Conservation (phyloP, 2,797 vertebrate genomes). For the Fistularia tabacaria region DNA sequence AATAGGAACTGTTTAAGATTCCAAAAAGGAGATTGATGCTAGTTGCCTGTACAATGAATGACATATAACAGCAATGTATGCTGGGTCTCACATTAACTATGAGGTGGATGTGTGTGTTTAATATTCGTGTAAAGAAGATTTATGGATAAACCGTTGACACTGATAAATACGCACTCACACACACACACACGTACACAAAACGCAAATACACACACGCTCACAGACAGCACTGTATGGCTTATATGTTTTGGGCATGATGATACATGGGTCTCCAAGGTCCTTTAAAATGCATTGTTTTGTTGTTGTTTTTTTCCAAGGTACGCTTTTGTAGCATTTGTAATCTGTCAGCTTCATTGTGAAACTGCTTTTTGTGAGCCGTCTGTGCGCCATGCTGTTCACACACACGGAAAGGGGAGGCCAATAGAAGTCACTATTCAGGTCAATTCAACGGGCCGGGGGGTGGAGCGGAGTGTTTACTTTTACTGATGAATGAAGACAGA, state of each 20-base stretch:
- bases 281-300: not conserved
- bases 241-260: not conserved
- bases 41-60: not conserved
- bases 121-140: too few relatives aligned
- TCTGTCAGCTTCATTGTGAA: not conserved
- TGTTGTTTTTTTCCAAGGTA: not conserved
- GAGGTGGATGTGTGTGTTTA: too few relatives aligned
- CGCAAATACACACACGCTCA: too few relatives aligned
- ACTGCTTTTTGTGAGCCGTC: not conserved
- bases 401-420: too few relatives aligned
- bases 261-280: not conserved
- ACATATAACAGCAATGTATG: not conserved
- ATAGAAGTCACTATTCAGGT: too few relatives aligned
- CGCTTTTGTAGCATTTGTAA: not conserved
- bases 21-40: conserved; percentile 25
- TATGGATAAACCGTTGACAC: too few relatives aligned
- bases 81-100: not conserved
- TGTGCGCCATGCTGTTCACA: not conserved
- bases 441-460: too few relatives aligned
- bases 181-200: too few relatives aligned
- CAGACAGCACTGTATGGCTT: too few relatives aligned
- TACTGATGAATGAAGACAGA: too few relatives aligned
- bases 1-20: conserved; percentile 46
- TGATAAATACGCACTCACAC: too few relatives aligned
- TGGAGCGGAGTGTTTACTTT: too few relatives aligned